Evolutionary conservation across 2,113 vertebrate genomes (phyloP), one percentile per base, ranked within the genome.

Genomic region (Pongo pygmaeus): DNA sequence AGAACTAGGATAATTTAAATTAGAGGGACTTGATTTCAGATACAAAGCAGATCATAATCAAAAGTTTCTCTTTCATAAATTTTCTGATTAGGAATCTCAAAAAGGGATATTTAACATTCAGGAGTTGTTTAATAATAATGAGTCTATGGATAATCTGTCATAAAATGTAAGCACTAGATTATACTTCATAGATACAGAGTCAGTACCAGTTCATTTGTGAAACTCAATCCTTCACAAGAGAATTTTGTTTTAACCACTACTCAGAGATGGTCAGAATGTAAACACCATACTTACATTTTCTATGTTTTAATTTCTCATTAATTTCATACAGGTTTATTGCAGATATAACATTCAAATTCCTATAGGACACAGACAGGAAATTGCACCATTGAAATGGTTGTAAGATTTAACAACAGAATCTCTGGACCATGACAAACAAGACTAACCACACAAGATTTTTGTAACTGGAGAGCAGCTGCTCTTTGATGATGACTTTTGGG

Each of bases 371-470:
- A 48, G 2, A 0, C 0, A 79, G 12, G 13, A 4, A 5, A 48
- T 0, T 69, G 10, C 11, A 50, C 32, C 25, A 48, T 2, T 32
- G 48, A 69, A 50, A 59, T 18, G 30, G 8, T 13, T 83, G 14
- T 27, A 46, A 83, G 25, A 50, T 14, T 64, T 86, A 48, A 50
- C 12, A 23, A 6, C 0, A 3, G 11, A 3, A 13, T 90, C 27
- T 81, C 18, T 72, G 18, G 32, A 38, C 16, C 4, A 35, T 23
- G 52, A 64, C 23, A 11, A 70, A 59, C 9, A 38, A 27, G 0
- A n/a, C 13, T 35, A n/a, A 25, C 0, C 0, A 30, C 1, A 5
- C 2, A 22, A 48, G 1, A 6, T n/a, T 7, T 3, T 35, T 23
- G 6, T 1, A 18, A 9, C 11, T 4, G 14, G 0, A 1, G 18